Evolutionary conservation across 2,113 vertebrate species (phyloP).

Genomic region (Clinocottus analis): DNA sequence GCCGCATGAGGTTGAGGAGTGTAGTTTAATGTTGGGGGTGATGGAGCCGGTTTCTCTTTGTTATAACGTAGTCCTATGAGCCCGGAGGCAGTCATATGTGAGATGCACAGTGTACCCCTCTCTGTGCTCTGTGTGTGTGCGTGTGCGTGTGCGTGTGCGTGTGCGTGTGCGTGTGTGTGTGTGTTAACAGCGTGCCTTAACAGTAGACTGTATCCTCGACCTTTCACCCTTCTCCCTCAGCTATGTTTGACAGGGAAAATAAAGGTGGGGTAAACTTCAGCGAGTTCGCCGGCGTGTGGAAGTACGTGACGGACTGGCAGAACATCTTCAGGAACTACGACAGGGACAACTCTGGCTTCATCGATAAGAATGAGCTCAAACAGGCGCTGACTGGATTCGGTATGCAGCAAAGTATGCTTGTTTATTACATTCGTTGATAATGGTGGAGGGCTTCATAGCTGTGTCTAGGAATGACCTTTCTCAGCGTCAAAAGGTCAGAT

Average conservation of each 20-base stretch:
- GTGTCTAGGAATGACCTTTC: slow-evolving; percentile 12
- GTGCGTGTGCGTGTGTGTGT: too few relatives aligned
- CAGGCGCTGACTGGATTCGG: slow-evolving; percentile 98
- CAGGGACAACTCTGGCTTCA: slow-evolving; percentile 97
- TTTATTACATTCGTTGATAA: slow-evolving; percentile 13
- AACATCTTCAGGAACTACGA: slow-evolving; percentile 98
- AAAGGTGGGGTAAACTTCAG: slow-evolving; percentile 98
- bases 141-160: too few relatives aligned
- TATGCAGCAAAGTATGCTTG: slow-evolving; percentile 83
- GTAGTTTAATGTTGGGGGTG: slow-evolving; percentile 11
- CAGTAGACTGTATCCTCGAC: not conserved
- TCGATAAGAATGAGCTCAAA: slow-evolving; percentile 97
- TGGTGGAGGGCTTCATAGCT: slow-evolving; percentile 50
- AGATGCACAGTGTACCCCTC: slow-evolving; percentile 7
- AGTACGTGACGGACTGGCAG: slow-evolving; percentile 99
- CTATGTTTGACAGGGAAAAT: slow-evolving; percentile 98
- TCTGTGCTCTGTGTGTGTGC: not conserved
- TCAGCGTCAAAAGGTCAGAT: slow-evolving; percentile 33
- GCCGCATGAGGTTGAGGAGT: slow-evolving; percentile 35
- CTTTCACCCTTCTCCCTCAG: slow-evolving; percentile 71
- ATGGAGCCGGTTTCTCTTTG: slow-evolving; percentile 35
- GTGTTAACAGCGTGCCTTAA: not conserved
- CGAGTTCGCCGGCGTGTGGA: slow-evolving; percentile 98
- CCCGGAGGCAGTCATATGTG: slow-evolving; percentile 37
- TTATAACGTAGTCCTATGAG: slow-evolving; percentile 15